phyloP scores from a whole-genome alignment of 2,888 invertebrate genomes.

The Chironomus tentans region DNA sequence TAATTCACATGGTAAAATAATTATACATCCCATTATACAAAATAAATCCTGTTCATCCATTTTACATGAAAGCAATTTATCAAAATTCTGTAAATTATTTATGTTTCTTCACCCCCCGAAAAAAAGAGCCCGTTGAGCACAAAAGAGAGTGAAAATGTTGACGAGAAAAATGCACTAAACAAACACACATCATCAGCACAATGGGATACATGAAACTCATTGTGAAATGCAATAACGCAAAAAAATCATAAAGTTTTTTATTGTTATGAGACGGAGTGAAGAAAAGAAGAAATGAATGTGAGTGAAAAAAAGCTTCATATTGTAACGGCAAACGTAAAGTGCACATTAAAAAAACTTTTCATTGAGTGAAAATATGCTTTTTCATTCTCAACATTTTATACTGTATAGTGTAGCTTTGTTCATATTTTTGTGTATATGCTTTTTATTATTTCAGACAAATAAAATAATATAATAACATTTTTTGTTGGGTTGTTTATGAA shows the following conservation, averaged over 20 bases:
- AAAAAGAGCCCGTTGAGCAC: too few relatives aligned
- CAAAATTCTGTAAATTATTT: too few relatives aligned
- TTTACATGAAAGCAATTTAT: too few relatives aligned
- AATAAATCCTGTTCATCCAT: too few relatives aligned
- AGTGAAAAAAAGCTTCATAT: not conserved
- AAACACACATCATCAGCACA: not conserved
- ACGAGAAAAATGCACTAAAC: not conserved
- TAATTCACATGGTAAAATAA: too few relatives aligned
- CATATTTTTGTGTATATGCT: not conserved
- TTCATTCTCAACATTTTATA: not conserved
- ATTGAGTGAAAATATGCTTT: slow-evolving; percentile 22
- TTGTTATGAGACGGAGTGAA: slow-evolving; percentile 10
- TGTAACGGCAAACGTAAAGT: not conserved
- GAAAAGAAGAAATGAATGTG: not conserved
- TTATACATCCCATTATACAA: too few relatives aligned
- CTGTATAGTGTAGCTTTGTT: not conserved
- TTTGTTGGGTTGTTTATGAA: too few relatives aligned
- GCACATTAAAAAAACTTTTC: slow-evolving; percentile 24
- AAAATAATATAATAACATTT: too few relatives aligned
- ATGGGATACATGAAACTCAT: not conserved
- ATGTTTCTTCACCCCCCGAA: too few relatives aligned
- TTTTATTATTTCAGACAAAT: too few relatives aligned
- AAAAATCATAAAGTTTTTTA: slow-evolving; percentile 25
- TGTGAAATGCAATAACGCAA: slow-evolving; percentile 22
- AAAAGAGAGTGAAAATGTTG: not conserved